Base-by-base conservation (phyloP, 2,888 invertebrate species). In the Dryomyza anilis region DNA sequence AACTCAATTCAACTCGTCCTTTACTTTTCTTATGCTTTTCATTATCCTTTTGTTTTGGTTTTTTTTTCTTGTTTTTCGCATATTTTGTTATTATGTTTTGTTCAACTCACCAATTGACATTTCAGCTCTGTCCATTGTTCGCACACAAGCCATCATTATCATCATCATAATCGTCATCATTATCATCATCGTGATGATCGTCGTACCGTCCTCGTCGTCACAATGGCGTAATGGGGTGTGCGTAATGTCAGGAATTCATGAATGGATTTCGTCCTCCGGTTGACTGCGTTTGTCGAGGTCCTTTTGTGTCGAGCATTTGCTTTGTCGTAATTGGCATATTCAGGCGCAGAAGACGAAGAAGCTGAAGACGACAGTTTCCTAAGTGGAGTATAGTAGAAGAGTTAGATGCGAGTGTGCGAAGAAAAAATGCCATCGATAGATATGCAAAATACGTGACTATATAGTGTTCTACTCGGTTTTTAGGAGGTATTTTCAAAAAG, bases 301-400 rank as follows among this genome's bases (percentile, higher is more conserved):
- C 50, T 60, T 57, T 50, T 60, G 59, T 60, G 46, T 45, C 30
- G 25, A 27, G 59, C 30, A n/a, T 55, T 55, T 46, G 29, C 48
- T 48, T 59, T 30, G 33, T 48, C 33, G 16, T 48, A 60, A 60
- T 50, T 60, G 59, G 48, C 59, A 23, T 25, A 48, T 33, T 57
- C 39, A 23, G 57, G 30, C 30, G 23, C 21, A 21, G 55, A 14
- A 14, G 39, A 25, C 14, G 29, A 12, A 14, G 21, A 14, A 39
- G 33, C 53, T n/a, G 19, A 19, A 56, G 56, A 12, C 33, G 39
- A 7, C 33, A 12, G 5, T 19, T 39, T 39, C 12, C 56, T 33
- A 12, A 12, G 33, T 7, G 7, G 33, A 33, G 33, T 12, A 12
- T 12, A 12, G 7, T 7, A 33, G 33, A 33, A 12, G 7, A 12